A percentile compares a stretch with the other conserved stretches of the same genome.
These are phyloP conservation scores for Nephila pilipes DNA, from an alignment of 1,140 invertebrate species.

Conservation along the genomic window DNA sequence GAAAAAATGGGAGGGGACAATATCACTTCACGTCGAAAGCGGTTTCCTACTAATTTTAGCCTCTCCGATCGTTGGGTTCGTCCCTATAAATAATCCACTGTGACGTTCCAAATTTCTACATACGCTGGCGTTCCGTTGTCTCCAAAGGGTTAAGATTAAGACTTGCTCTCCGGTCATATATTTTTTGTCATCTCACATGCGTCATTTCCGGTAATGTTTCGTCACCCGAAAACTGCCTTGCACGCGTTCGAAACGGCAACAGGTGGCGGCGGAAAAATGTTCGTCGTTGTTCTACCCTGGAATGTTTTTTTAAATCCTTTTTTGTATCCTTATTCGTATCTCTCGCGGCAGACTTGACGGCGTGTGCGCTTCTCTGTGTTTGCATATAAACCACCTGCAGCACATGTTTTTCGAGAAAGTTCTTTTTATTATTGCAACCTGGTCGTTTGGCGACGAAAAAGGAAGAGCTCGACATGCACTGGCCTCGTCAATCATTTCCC, in stretches of 20 bases:
- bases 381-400: constrained; percentile 39
- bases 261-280: neutral
- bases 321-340: constrained; percentile 8
- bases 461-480: neutral
- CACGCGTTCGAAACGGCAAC: neutral
- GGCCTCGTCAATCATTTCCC: constrained; percentile 18
- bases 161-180: neutral
- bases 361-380: neutral
- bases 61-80: constrained; percentile 26
- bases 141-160: constrained; percentile 51
- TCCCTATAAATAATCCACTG: constrained; percentile 17
- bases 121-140: neutral
- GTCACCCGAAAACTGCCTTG: neutral
- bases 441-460: constrained; percentile 14
- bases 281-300: neutral
- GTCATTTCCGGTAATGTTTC: constrained; percentile 7
- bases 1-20: neutral
- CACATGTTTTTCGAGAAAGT: constrained; percentile 17
- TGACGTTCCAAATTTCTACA: constrained; percentile 4
- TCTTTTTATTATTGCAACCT: neutral
- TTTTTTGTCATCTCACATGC: neutral
- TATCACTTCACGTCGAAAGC: neutral
- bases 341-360: neutral
- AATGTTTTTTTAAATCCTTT: neutral
- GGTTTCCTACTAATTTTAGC: neutral